A percentile compares a stretch with the other conserved stretches of the same genome.
These are phyloP conservation scores for Sylvilagus floridanus DNA, from an alignment of 2,797 vertebrate species.

Conservation along the genomic window DNA sequence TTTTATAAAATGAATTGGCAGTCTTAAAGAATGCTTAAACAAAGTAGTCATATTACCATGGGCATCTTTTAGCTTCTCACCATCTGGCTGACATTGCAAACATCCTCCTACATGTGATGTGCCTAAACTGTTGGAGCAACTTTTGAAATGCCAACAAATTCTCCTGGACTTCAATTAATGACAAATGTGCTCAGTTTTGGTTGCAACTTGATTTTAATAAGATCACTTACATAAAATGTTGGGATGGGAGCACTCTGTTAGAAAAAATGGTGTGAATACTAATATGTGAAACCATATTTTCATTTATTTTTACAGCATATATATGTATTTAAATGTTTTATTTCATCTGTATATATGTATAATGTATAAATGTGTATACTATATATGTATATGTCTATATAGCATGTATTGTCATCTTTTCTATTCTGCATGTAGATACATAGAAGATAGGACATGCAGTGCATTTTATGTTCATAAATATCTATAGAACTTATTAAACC, in stretches of 20 bases:
- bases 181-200: background rate
- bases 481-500: background rate
- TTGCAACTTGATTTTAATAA: background rate
- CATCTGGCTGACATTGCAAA: no score
- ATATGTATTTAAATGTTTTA: background rate
- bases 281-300: background rate
- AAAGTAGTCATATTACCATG: background rate
- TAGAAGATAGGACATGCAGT: background rate
- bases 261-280: background rate
- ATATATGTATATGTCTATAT: background rate
- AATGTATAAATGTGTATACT: no score
- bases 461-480: background rate
- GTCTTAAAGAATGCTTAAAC: background rate
- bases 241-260: background rate
- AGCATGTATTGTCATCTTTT: background rate
- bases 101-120: background rate
- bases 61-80: background rate
- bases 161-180: background rate
- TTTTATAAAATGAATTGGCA: background rate
- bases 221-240: background rate
- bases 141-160: background rate
- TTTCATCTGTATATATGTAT: background rate
- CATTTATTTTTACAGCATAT: background rate
- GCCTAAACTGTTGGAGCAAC: background rate
- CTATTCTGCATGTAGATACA: background rate